Base-by-base conservation (phyloP, 2,797 vertebrate genomes). In the Pyrocephalus nanus region DNA sequence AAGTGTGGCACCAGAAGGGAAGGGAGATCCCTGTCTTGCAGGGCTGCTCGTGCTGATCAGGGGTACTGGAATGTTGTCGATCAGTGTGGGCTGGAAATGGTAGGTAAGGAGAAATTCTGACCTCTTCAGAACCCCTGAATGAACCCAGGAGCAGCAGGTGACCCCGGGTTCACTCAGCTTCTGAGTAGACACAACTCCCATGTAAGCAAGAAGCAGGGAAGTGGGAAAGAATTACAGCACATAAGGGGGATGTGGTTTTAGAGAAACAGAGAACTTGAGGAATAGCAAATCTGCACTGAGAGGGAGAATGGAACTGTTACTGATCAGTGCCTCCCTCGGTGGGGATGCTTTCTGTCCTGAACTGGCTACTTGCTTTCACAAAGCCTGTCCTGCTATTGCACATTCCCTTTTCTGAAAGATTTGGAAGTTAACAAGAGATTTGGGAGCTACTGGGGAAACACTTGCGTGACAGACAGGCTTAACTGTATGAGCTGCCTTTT, bases 21-120 rank as follows among this genome's bases (percentile, higher is more conserved):
- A 43, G 4, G 11, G n/a, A 50, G 60, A 54, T 66, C 36, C 9
- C 30, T 66, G 7, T 78, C 22, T 61, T 75, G 54, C 43, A 84
- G 32, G 14, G n/a, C 20, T 27, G 6, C 6, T 54, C 1, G 1
- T 40, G 65, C 60, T 77, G 19, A 26, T 74, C 15, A 36, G 40
- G 34, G 69, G 23, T 55, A 11, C 53, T 72, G 53, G 29, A 42
- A 43, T 0, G 2, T 38, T 83, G 60, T 61, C 21, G 17, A 64
- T 38, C 29, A 8, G 9, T 25, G 60, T 45, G 57, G 38, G 27
- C 34, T 86, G 36, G 57, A 75, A 77, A 53, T 45, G 26, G 29
- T n/a, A 3, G 0, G 2, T 53, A 12, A 27, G 0, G 0, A 80
- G 86, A 83, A 90, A 69, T 60, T 66, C 17, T 67, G 65, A 18